Percentiles rank a stretch among this genome's conserved stretches.
These are phyloP conservation scores for Philaenus spumarius DNA, from an alignment of 1,140 invertebrate species.

Conservation along the genomic window DNA sequence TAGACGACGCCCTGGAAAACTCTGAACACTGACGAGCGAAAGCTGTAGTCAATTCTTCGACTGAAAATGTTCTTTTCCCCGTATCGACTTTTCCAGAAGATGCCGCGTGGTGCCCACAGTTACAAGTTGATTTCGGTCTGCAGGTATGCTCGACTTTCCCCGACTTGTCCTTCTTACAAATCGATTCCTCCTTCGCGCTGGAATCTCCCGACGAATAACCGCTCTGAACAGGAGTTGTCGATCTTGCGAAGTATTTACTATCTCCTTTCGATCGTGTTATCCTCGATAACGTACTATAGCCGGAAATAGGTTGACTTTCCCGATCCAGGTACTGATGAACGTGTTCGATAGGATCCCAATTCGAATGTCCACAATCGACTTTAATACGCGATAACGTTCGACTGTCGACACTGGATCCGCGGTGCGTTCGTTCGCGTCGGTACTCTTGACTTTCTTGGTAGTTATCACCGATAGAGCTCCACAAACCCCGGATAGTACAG, in stretches of 20 bases:
- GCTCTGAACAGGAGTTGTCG: slow-evolving; percentile 6
- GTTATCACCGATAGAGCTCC: slow-evolving; percentile 26
- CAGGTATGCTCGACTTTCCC: not conserved
- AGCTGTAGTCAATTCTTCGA: slow-evolving; percentile 27
- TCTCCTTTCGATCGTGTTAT: slow-evolving; percentile 20
- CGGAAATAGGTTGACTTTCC: slow-evolving; percentile 11
- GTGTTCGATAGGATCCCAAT: slow-evolving; percentile 6
- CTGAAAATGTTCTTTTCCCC: slow-evolving; percentile 31
- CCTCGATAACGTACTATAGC: slow-evolving; percentile 22
- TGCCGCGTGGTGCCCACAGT: slow-evolving; percentile 27
- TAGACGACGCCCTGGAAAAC: slow-evolving; percentile 17
- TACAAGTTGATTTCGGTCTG: slow-evolving; percentile 28
- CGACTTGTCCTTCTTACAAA: not conserved
- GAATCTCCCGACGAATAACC: slow-evolving; percentile 13
- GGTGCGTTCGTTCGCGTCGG: slow-evolving; percentile 19
- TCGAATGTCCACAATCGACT: slow-evolving; percentile 16
- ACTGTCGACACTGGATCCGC: slow-evolving; percentile 27
- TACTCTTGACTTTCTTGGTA: slow-evolving; percentile 13
- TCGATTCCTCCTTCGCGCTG: slow-evolving; percentile 7
- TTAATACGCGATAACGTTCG: slow-evolving; percentile 7
- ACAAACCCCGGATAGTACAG: slow-evolving; percentile 22
- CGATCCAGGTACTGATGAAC: not conserved
- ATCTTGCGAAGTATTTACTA: slow-evolving; percentile 13
- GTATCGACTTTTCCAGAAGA: slow-evolving; percentile 15
- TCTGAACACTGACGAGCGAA: slow-evolving; percentile 20